Base-by-base conservation (phyloP, 37 sponge, comb jelly and placozoan genomes). In the Aplysina aerophoba region DNA sequence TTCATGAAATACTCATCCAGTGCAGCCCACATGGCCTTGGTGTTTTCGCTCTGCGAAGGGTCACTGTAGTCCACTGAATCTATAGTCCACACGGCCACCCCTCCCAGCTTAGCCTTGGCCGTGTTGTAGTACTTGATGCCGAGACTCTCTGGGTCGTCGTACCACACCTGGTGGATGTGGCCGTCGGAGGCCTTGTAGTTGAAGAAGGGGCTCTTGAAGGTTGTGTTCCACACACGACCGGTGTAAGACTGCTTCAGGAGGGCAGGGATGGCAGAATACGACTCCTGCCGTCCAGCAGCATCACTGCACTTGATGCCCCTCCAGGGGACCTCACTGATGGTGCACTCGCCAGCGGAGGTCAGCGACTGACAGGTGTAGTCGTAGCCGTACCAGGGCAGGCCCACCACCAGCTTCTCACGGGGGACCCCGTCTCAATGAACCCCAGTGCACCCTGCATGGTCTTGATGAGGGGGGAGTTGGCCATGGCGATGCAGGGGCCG, bases 301-400 rank as follows among this genome's bases (percentile, higher is more conserved):
- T 96, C 50, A 44, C 8, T 11, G 50, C 8, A 44, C 27, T 11
- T 44, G 50, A 44, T 44, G 50, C 6, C 50, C 8, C 50, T 44
- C 50, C 50, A 96, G 13, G 92, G 91, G 25, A 90, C 89, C 25
- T 87, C 73, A n/a, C 22, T 21, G 55, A 96, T 89, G n/a, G 59
- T 28, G 41, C 96, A 96, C 34, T 81, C 67, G 56, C 55, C 64
- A 30, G 73, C 84, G 30, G 58, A 53, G 0, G 74, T 40, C 39
- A 94, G 35, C 12, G 25, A 33, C 24, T 66, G 4, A 57, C 97
- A 96, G 4, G 88, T 80, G 73, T 96, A 96, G 83, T 94, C 88
- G 34, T 96, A 96, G 0, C 97, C 97, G 64, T 94, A 96, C 97
- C 97, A 96, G 0, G 97, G 97, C 15, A 85, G 87, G 15, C 92